A percentile compares a stretch with the other conserved stretches of the same genome.
phyloP scores from a whole-genome alignment of 2,888 invertebrate species.

The Fragum fragum region DNA sequence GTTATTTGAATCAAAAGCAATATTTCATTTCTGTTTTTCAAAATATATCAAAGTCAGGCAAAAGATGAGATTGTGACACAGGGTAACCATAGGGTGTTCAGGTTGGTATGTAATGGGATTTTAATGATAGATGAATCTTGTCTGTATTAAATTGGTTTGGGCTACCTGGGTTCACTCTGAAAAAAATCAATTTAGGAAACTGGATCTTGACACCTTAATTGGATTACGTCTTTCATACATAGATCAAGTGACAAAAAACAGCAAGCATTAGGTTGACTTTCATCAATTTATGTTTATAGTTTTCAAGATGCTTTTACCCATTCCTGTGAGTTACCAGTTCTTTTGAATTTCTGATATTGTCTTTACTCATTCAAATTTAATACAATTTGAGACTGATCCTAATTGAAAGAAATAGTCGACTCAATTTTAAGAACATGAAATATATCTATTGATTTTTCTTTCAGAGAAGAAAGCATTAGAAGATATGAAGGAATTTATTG shows the following conservation, averaged over 20 bases:
- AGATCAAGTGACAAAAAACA: slow-evolving; percentile 24
- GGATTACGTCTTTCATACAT: slow-evolving; percentile 23
- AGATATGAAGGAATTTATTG: background rate
- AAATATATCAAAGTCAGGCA: too few species aligned
- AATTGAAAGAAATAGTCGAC: too few species aligned
- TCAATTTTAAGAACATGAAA: too few species aligned
- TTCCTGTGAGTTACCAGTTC: too few species aligned
- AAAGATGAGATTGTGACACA: background rate
- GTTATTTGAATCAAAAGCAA: too few species aligned
- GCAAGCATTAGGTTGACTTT: slow-evolving; percentile 28
- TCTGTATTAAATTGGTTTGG: slow-evolving; percentile 3
- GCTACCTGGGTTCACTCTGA: slow-evolving; percentile 20
- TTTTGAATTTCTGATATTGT: too few species aligned
- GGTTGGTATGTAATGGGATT: background rate
- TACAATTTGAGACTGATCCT: too few species aligned
- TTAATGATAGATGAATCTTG: slow-evolving; percentile 14
- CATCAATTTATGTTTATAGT: too few species aligned
- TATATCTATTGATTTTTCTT: too few species aligned
- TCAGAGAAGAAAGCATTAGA: background rate
- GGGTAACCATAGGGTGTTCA: background rate
- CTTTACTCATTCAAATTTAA: too few species aligned
- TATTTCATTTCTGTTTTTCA: too few species aligned
- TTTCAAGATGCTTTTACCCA: too few species aligned
- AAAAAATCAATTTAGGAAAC: slow-evolving; percentile 32
- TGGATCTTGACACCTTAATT: slow-evolving; percentile 24